Conservation (phyloP, 1,140 invertebrate species). For the Aphelenchoides avenae region DNA sequence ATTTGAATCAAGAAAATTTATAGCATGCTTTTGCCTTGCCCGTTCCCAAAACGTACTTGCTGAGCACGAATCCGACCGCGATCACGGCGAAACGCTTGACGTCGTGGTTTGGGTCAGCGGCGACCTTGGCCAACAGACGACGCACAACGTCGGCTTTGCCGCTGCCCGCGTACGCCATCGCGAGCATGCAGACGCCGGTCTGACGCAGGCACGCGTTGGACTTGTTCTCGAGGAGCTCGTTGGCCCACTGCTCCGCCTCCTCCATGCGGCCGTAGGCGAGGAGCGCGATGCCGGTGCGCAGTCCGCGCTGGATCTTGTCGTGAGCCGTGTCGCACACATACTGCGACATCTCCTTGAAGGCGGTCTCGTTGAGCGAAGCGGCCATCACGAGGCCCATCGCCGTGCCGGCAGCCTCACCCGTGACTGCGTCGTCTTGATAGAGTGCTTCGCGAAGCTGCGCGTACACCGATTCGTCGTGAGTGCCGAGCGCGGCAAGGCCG, state of each 20-base stretch:
- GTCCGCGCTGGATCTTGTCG: slow-evolving; percentile 91
- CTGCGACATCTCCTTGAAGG: slow-evolving; percentile 59
- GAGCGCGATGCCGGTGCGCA: slow-evolving; percentile 83
- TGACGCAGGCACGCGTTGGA: slow-evolving; percentile 74
- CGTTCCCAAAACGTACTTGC: slow-evolving; percentile 66
- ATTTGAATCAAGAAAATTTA: too few relatives aligned
- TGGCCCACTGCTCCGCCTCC: slow-evolving; percentile 74
- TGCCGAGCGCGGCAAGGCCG: slow-evolving; percentile 94
- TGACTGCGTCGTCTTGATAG: slow-evolving; percentile 97
- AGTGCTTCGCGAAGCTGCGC: slow-evolving; percentile 92
- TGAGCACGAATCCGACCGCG: slow-evolving; percentile 89
- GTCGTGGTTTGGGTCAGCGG: slow-evolving; percentile 96
- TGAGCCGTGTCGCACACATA: slow-evolving; percentile 89
- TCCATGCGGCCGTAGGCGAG: slow-evolving; percentile 94
- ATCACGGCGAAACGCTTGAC: slow-evolving; percentile 94
- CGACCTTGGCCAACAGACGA: slow-evolving; percentile 88
- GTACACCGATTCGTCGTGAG: slow-evolving; percentile 82
- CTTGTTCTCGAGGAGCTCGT: slow-evolving; percentile 74
- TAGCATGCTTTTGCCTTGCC: neutral
- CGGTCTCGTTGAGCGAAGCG: slow-evolving; percentile 64
- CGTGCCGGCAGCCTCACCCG: slow-evolving; percentile 90
- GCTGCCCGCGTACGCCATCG: slow-evolving; percentile 96
- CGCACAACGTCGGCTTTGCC: slow-evolving; percentile 93
- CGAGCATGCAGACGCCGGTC: slow-evolving; percentile 93
- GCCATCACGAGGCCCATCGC: slow-evolving; percentile 98